phyloP scores from a whole-genome alignment of 1,140 invertebrate species.

The Geopemphigus sp. region DNA sequence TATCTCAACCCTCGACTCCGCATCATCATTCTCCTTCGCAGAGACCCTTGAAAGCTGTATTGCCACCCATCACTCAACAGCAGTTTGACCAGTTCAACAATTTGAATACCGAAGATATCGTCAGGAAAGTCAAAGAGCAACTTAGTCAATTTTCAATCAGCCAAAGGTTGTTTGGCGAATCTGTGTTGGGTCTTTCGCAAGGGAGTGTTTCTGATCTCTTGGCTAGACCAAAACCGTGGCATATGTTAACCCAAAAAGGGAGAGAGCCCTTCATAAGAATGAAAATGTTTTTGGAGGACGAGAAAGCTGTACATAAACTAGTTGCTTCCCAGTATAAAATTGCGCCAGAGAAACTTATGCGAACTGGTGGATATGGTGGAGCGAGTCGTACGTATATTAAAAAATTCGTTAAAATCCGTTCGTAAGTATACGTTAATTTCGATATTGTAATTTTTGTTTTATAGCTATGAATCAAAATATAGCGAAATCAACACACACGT shows the following conservation, averaged over 20 bases:
- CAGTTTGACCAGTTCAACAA: constrained; percentile 98
- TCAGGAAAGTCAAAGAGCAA: constrained; percentile 95
- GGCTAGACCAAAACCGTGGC: constrained; percentile 94
- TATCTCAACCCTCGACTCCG: constrained; percentile 83
- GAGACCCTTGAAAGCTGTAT: constrained; percentile 88
- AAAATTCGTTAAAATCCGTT: background rate
- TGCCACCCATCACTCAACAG: constrained; percentile 97
- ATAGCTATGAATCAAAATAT: constrained; percentile 41
- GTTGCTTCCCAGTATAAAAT: constrained; percentile 98
- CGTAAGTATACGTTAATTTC: background rate
- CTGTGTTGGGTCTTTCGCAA: constrained; percentile 92
- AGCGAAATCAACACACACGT: constrained; percentile 51
- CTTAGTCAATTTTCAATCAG: constrained; percentile 98
- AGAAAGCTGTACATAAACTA: constrained; percentile 93
- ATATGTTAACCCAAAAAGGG: constrained; percentile 90
- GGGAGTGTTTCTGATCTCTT: constrained; percentile 93
- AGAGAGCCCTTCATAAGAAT: constrained; percentile 95
- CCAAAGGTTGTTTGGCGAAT: constrained; percentile 96
- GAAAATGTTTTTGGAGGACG: constrained; percentile 97
- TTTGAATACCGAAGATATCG: constrained; percentile 97
- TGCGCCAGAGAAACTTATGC: constrained; percentile 91
- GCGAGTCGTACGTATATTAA: constrained; percentile 69
- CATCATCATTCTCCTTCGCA: constrained; percentile 78
- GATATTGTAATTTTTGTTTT: constrained; percentile 4
- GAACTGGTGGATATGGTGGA: constrained; percentile 87